These are phyloP conservation scores for Dendropsophus ebraccatus DNA, from an alignment of 2,113 vertebrate genomes.

Conservation along the genomic window DNA sequence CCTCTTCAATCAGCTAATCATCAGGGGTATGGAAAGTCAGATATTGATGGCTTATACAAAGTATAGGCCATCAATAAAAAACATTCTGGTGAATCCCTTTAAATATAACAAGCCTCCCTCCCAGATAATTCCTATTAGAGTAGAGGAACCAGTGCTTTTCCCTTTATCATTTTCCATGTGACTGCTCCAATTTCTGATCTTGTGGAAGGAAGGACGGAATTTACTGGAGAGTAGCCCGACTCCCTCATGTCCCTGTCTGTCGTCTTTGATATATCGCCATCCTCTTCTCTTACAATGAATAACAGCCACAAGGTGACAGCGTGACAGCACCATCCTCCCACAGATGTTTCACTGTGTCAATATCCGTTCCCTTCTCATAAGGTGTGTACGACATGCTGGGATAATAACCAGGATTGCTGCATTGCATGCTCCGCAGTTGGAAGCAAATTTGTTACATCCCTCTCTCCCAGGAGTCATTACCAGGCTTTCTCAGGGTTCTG, in stretches of 20 bases:
- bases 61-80: too few relatives aligned
- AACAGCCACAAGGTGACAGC: slow-evolving; percentile 42
- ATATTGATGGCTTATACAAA: too few relatives aligned
- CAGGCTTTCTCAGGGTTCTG: neutral
- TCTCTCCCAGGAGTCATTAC: neutral
- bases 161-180: neutral
- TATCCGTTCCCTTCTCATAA: slow-evolving; percentile 34
- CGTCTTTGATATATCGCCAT: slow-evolving; percentile 1
- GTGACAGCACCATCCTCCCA: slow-evolving; percentile 13
- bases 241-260: slow-evolving; percentile 8
- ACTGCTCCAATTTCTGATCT: neutral
- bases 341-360: slow-evolving; percentile 10
- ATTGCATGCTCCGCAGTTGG: neutral
- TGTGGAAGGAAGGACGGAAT: neutral
- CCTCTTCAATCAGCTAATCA: too few relatives aligned
- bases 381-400: neutral
- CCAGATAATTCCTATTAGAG: neutral
- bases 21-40: too few relatives aligned
- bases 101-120: too few relatives aligned
- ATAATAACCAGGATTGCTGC: neutral
- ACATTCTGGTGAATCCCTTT: too few relatives aligned
- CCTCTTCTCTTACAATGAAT: slow-evolving; percentile 32
- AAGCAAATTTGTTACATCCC: neutral
- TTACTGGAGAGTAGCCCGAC: neutral
- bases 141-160: neutral